Evolutionary conservation across 2,888 invertebrate species (phyloP), one percentile per base, ranked within the genome.

Genomic region (Phytoseiulus persimilis): DNA sequence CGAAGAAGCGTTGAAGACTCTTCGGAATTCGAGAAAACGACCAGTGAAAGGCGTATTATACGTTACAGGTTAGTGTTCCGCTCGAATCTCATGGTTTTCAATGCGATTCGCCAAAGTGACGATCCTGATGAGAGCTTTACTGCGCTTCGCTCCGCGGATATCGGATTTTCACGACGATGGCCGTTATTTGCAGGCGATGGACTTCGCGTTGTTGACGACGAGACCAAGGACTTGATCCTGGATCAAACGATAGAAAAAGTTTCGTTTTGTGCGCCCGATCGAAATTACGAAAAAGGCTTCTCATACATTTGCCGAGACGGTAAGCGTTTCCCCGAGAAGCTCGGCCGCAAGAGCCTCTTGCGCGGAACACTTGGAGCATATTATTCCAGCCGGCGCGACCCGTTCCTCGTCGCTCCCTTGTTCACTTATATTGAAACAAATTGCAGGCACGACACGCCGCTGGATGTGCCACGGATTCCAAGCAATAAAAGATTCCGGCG

Each of bases 391-490:
- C 87, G 39, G 87, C 33, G 18, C 18, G 87, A 39, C 87, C 87
- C 18, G 33, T 83, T 2, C 31, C 33, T 83, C 11, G 83, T 31
- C 6, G 83, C 31, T 83, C 33, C 2, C 33, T 33, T 23, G 32
- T 32, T 87, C 31, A 31, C 33, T 87, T 32, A 39, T 87, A 87
- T 87, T 33, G 32, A 33, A 33, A 87, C 83, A 31, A 33, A 83
- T 33, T 83, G 87, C 33, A 87, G 87, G 87, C 31, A 98, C 99
- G 28, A 98, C 99, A 0, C 95, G 98, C 9, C 95, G 99, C 31
- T 99, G 99, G 99, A 98, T 99, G 98, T 99, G 99, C 93, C 99
- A 99, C 94, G 99, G 99, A 83, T 99, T 99, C 93, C 94, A 98
- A 91, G 98, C 99, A 90, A 94, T 96, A 90, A 96, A 98, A 92